Percentiles rank a stretch among this genome's conserved stretches.
Conservation (phyloP, 1,140 invertebrate genomes). For the Pollicipes pollicipes region DNA sequence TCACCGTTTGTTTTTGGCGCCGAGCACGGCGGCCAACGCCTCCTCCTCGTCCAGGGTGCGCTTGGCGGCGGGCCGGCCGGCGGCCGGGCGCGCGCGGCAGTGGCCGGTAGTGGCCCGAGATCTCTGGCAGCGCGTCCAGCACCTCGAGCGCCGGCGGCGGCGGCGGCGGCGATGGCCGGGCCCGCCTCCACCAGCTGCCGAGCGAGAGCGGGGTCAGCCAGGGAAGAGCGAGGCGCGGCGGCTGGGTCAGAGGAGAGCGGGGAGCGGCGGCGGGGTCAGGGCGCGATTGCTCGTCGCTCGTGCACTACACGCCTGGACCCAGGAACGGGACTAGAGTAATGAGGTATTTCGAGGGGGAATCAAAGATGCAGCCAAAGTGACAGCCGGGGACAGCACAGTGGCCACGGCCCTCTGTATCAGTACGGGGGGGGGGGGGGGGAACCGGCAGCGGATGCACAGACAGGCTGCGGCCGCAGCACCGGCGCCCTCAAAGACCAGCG, state of each 20-base stretch:
- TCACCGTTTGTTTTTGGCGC: conserved; percentile 2
- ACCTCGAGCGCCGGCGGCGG: background rate
- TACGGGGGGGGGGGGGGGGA: too few species aligned
- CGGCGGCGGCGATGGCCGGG: too few species aligned
- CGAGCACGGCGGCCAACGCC: background rate
- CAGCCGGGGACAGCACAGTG: too few species aligned
- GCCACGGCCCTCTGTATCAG: too few species aligned
- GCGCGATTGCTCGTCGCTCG: too few species aligned
- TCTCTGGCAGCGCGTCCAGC: background rate
- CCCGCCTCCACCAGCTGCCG: background rate
- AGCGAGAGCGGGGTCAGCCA: too few species aligned
- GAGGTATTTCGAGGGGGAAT: background rate
- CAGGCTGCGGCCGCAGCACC: too few species aligned
- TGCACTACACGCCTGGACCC: too few species aligned
- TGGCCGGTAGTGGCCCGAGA: background rate
- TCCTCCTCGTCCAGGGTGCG: background rate
- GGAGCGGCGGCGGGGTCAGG: background rate
- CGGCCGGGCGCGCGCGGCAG: background rate
- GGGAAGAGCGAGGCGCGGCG: background rate
- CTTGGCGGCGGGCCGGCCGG: background rate
- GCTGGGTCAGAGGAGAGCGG: background rate
- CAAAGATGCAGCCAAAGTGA: too few species aligned
- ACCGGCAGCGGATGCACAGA: too few species aligned
- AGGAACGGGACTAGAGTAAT: too few species aligned
- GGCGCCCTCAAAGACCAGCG: too few species aligned